Evolutionary conservation across 2,797 vertebrate genomes (phyloP).

Genomic region (Macroramphosus scolopax): DNA sequence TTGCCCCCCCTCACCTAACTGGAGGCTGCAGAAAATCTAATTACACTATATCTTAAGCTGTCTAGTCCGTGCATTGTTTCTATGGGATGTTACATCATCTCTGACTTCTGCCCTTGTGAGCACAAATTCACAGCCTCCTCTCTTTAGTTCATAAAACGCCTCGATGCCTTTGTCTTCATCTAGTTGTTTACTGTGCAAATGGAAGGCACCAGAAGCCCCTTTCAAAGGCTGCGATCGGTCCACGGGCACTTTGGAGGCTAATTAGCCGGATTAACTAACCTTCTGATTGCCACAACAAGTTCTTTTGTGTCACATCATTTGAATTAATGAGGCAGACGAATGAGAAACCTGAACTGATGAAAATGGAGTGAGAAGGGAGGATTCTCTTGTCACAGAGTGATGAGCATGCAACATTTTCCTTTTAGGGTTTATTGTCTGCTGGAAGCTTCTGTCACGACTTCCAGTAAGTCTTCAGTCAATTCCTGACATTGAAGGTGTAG

Average conservation of each 20-base stretch:
- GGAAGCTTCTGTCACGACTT: not conserved
- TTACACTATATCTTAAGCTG: constrained; percentile 11
- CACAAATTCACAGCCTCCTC: not conserved
- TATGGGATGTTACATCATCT: constrained; percentile 22
- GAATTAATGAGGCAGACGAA: constrained; percentile 61
- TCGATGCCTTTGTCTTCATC: constrained; percentile 41
- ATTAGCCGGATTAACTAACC: constrained; percentile 64
- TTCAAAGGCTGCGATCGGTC: constrained; percentile 35
- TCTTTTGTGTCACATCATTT: constrained; percentile 45
- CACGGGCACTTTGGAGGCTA: constrained; percentile 48
- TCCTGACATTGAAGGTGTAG: too few relatives aligned
- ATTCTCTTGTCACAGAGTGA: constrained; percentile 6
- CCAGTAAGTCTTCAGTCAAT: too few relatives aligned
- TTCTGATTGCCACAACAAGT: constrained; percentile 53
- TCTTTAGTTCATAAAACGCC: constrained; percentile 26
- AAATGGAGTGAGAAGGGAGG: constrained; percentile 19
- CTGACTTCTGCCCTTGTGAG: constrained; percentile 13
- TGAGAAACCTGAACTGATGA: constrained; percentile 39
- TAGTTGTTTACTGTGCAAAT: constrained; percentile 46
- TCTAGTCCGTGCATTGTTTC: constrained; percentile 13
- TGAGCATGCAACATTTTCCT: constrained; percentile 18
- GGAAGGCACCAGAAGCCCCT: constrained; percentile 23
- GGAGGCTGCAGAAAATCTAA: constrained; percentile 31
- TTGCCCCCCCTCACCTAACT: constrained; percentile 8
- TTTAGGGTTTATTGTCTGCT: constrained; percentile 13